These are phyloP conservation scores for Trichonephila clavata DNA, from an alignment of 1,140 invertebrate species.

Conservation along the genomic window DNA sequence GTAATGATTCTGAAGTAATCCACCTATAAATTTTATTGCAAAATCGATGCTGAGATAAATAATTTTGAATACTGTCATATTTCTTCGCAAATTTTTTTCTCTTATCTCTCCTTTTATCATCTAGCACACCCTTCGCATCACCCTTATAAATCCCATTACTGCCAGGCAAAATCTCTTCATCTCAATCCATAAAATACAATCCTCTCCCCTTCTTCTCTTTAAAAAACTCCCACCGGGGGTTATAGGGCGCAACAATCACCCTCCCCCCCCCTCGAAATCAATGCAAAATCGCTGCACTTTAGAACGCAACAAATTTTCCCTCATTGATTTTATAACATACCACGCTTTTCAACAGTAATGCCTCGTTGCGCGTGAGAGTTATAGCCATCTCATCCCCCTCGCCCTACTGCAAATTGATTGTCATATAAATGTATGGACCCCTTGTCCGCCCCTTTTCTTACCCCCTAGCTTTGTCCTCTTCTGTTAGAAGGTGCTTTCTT, in stretches of 20 bases:
- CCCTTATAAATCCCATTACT: slow-evolving; percentile 58
- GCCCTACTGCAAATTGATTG: slow-evolving; percentile 62
- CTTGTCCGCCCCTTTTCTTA: not conserved
- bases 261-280: not conserved
- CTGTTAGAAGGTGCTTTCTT: slow-evolving; percentile 20
- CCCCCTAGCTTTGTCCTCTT: not conserved
- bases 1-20: not conserved
- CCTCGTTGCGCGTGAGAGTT: slow-evolving; percentile 65
- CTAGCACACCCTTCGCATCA: not conserved
- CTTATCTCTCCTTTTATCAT: not conserved
- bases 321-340: slow-evolving; percentile 68
- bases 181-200: slow-evolving; percentile 47
- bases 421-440: slow-evolving; percentile 54
- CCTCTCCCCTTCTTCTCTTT: not conserved
- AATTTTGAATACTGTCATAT: not conserved
- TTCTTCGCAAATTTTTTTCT: not conserved
- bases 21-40: not conserved
- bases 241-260: slow-evolving; percentile 53
- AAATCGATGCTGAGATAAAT: slow-evolving; percentile 9
- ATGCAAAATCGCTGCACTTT: slow-evolving; percentile 66
- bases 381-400: slow-evolving; percentile 9
- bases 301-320: slow-evolving; percentile 40
- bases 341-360: slow-evolving; percentile 65
- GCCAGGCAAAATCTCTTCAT: slow-evolving; percentile 52
- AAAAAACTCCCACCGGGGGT: slow-evolving; percentile 46